A percentile compares a stretch with the other conserved stretches of the same genome.
Conservation (phyloP, 2,888 invertebrate species). For the Ophioninae sp. region DNA sequence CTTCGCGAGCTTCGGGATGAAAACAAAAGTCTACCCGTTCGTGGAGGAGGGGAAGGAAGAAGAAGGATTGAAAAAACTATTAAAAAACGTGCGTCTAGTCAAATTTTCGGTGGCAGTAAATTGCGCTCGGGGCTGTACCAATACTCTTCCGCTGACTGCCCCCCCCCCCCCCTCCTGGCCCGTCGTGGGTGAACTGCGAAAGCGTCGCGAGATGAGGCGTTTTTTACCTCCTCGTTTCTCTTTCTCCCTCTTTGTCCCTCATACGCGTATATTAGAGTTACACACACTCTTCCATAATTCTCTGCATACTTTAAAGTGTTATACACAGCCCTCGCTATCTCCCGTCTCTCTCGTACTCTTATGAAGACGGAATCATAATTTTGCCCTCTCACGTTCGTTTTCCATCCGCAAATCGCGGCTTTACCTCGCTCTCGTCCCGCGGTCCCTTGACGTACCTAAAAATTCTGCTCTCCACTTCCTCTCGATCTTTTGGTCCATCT, state of each 20-base stretch:
- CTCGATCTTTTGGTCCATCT: not conserved
- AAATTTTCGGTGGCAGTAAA: constrained; percentile 79
- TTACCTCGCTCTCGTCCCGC: constrained; percentile 18
- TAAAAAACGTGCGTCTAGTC: constrained; percentile 77
- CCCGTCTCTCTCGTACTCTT: constrained; percentile 43
- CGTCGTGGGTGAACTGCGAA: constrained; percentile 44
- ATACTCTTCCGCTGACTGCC: not conserved
- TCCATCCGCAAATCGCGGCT: constrained; percentile 30
- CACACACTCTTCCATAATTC: not conserved
- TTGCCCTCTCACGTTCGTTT: constrained; percentile 10
- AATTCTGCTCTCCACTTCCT: not conserved
- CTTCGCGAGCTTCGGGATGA: constrained; percentile 28
- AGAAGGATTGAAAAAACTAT: constrained; percentile 68
- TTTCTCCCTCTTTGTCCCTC: constrained; percentile 30
- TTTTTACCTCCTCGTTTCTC: constrained; percentile 3
- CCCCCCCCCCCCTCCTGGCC: not conserved
- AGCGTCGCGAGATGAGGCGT: constrained; percentile 43
- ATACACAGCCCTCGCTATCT: not conserved
- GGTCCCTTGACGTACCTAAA: constrained; percentile 20
- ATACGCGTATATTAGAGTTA: not conserved
- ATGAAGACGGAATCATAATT: not conserved
- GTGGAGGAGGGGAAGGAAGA: constrained; percentile 8
- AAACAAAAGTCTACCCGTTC: constrained; percentile 65
- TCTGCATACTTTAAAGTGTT: not conserved
- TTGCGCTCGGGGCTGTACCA: constrained; percentile 69